These are phyloP conservation scores for Loripinus fragilis DNA, from an alignment of 2,888 invertebrate genomes.

Conservation along the genomic window DNA sequence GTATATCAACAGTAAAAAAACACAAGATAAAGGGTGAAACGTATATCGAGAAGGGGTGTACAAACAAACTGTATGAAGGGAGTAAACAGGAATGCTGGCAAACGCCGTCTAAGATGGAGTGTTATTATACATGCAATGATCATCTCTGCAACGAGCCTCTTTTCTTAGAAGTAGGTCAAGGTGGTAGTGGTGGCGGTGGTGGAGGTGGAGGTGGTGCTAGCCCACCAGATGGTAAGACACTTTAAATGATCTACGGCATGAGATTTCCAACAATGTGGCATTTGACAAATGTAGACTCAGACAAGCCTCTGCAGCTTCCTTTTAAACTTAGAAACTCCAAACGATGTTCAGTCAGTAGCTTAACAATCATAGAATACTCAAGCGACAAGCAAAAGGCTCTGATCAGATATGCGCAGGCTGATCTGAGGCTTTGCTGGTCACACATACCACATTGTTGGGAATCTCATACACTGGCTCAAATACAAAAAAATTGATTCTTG, in stretches of 20 bases:
- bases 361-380: no score
- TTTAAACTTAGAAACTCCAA: no score
- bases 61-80: slow-evolving; percentile 1
- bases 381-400: no score
- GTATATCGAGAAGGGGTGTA: slow-evolving; percentile 40
- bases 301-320: background rate
- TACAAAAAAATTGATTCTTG: no score
- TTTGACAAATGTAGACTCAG: background rate
- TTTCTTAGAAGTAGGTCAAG: background rate
- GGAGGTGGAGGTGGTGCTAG: background rate
- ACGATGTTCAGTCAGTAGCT: no score
- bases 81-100: slow-evolving; percentile 16
- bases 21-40: background rate
- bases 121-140: background rate
- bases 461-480: no score
- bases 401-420: no score
- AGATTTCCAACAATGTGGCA: no score
- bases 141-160: slow-evolving; percentile 22
- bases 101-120: background rate
- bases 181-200: slow-evolving; percentile 5
- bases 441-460: no score
- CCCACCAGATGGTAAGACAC: no score
- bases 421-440: no score
- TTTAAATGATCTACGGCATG: no score
- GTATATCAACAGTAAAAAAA: slow-evolving; percentile 19